A percentile compares a stretch with the other conserved stretches of the same genome.
phyloP scores from a whole-genome alignment of 1,140 invertebrate genomes.

The Drosophila micromelanica region DNA sequence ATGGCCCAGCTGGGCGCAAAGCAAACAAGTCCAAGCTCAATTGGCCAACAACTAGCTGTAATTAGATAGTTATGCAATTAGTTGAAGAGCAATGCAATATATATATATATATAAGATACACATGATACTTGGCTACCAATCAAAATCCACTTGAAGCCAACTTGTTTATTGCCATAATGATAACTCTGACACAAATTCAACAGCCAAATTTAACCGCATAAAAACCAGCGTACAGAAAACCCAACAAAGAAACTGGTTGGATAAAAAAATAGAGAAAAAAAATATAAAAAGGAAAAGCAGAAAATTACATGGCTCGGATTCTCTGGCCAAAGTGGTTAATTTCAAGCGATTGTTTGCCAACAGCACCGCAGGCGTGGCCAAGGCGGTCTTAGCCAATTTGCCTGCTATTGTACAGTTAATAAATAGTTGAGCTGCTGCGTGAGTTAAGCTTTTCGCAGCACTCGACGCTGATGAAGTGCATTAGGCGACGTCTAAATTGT shows the following conservation, averaged over 20 bases:
- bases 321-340: constrained; percentile 59
- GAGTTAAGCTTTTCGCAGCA: constrained; percentile 17
- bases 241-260: constrained; percentile 17
- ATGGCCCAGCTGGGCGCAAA: constrained; percentile 36
- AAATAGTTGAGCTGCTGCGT: constrained; percentile 58
- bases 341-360: constrained; percentile 44
- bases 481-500: constrained; percentile 18
- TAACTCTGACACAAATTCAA: neutral
- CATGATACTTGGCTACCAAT: constrained; percentile 9
- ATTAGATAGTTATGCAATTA: constrained; percentile 75
- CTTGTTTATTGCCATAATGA: constrained; percentile 31
- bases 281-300: neutral
- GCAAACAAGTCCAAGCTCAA: constrained; percentile 23
- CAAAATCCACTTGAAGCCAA: constrained; percentile 43
- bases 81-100: neutral
- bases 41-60: constrained; percentile 16
- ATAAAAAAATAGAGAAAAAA: too few species aligned
- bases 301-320: constrained; percentile 37
- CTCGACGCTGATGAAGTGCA: constrained; percentile 45
- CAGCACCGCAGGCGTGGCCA: constrained; percentile 18
- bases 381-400: constrained; percentile 65
- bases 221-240: constrained; percentile 3
- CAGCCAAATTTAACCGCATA: too few species aligned
- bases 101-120: neutral
- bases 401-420: constrained; percentile 67